Conservation (phyloP, 1,140 invertebrate genomes). For the Aphaenogaster rudis region DNA sequence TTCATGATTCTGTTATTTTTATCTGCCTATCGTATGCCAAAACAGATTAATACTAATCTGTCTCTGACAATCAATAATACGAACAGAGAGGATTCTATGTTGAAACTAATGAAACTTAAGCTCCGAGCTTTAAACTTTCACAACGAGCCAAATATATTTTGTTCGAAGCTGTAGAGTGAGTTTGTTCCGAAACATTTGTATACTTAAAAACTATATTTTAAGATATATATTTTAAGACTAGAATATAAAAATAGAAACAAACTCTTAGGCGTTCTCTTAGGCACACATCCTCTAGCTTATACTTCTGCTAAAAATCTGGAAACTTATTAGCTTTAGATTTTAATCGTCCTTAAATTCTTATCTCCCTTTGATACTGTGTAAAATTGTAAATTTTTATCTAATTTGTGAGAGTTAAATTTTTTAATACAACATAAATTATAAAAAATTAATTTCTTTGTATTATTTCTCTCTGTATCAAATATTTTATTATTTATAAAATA, state of each 20-base stretch:
- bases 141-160: background rate
- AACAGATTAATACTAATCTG: background rate
- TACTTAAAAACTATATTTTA: conserved; percentile 21
- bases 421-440: background rate
- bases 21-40: background rate
- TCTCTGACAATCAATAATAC: background rate
- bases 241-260: background rate
- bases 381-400: background rate
- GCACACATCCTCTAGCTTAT: background rate
- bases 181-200: conserved; percentile 33
- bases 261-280: background rate
- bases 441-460: background rate
- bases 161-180: background rate
- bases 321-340: background rate
- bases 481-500: background rate
- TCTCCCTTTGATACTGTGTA: background rate
- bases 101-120: background rate
- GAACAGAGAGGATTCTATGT: background rate
- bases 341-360: background rate
- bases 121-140: background rate
- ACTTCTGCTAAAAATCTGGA: background rate
- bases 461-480: background rate
- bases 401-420: background rate
- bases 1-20: background rate
- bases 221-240: conserved; percentile 27